A percentile compares a stretch with the other conserved stretches of the same genome.
These are phyloP conservation scores for Callorhinus ursinus DNA, from an alignment of 2,113 vertebrate species.

Conservation along the genomic window DNA sequence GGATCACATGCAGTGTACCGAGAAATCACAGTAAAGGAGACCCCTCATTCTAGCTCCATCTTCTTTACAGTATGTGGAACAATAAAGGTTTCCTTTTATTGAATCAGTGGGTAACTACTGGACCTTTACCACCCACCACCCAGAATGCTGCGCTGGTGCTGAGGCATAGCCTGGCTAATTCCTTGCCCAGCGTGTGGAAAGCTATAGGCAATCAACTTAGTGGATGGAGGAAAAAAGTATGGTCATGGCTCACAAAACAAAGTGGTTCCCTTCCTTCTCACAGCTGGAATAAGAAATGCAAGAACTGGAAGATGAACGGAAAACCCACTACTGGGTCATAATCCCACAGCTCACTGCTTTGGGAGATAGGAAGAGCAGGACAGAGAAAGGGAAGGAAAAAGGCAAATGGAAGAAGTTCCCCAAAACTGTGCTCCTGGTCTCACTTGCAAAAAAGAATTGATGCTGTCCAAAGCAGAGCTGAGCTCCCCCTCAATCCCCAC, in stretches of 20 bases:
- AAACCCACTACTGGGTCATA: neutral
- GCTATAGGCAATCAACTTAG: neutral
- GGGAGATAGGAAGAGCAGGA: neutral
- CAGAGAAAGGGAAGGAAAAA: neutral
- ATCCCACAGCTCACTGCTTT: neutral
- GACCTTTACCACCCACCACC: neutral
- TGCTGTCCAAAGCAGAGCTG: neutral
- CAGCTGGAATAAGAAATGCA: neutral
- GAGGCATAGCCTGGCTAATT: neutral
- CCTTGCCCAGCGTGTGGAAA: neutral
- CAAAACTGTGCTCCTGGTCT: neutral
- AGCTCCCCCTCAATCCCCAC: neutral
- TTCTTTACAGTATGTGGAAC: conserved; percentile 33
- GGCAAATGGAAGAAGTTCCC: neutral
- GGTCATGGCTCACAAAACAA: neutral
- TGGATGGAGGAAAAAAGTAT: neutral
- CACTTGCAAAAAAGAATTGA: neutral
- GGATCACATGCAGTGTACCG: fast-evolving
- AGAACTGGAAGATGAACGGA: neutral
- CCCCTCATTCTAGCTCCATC: neutral
- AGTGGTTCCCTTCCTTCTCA: neutral
- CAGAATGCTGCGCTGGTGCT: neutral
- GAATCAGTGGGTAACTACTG: neutral
- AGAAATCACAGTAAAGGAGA: neutral
- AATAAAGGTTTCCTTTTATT: neutral